Evolutionary conservation across 1,140 invertebrate genomes (phyloP).

Genomic region (Saccostrea cuccullata): DNA sequence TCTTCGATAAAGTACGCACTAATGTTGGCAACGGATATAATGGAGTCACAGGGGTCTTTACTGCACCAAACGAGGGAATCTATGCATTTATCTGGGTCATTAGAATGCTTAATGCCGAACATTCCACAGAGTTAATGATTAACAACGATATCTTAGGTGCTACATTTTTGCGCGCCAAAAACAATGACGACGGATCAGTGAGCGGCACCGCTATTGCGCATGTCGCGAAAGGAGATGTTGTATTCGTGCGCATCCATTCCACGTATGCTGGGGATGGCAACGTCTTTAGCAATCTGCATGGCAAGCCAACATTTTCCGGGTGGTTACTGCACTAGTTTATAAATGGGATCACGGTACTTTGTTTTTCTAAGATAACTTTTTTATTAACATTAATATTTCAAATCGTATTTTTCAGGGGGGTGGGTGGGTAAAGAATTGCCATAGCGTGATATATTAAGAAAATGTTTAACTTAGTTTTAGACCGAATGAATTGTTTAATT

Average conservation of each 20-base stretch:
- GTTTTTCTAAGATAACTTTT: too few species aligned
- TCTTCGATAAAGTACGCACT: constrained; percentile 36
- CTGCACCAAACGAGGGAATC: constrained; percentile 21
- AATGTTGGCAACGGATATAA: constrained; percentile 42
- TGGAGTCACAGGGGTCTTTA: constrained; percentile 33
- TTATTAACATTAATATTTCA: too few species aligned
- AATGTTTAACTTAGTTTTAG: too few species aligned
- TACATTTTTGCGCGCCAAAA: not conserved
- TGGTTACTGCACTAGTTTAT: not conserved
- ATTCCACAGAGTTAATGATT: constrained; percentile 21
- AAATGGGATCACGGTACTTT: not conserved
- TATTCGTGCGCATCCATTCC: constrained; percentile 34
- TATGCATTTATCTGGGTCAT: constrained; percentile 42
- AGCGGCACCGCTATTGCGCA: constrained; percentile 32
- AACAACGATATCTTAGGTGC: constrained; percentile 20
- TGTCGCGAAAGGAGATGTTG: constrained; percentile 23
- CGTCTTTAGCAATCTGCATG: not conserved
- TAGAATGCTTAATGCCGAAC: not conserved
- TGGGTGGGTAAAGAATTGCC: too few species aligned
- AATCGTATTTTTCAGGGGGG: too few species aligned
- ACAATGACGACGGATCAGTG: constrained; percentile 22
- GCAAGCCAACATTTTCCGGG: not conserved
- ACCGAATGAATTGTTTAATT: too few species aligned
- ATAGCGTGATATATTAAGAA: too few species aligned
- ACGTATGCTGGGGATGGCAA: not conserved